Base-by-base conservation (phyloP, 1,140 invertebrate genomes). In the Sweltsa coloradensis region DNA sequence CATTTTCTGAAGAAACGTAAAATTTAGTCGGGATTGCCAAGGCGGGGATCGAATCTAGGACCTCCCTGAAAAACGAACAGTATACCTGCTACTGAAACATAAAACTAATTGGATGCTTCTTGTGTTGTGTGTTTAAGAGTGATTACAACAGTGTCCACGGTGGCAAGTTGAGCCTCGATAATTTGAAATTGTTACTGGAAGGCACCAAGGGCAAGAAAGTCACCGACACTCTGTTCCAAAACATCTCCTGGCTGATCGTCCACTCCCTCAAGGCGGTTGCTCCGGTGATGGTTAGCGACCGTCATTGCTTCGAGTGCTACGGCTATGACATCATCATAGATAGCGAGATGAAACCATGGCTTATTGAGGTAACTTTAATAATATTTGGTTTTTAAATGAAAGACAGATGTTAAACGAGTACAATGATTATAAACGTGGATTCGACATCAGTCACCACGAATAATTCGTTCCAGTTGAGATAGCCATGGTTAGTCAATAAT, bases 91-190 rank as follows among this genome's bases (percentile, higher is more conserved):
- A n/a, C n/a, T n/a, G n/a, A n/a, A n/a, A n/a, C n/a, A n/a, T n/a
- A n/a, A n/a, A n/a, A n/a, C n/a, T n/a, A n/a, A n/a, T n/a, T n/a
- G n/a, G n/a, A n/a, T n/a, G n/a, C n/a, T n/a, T n/a, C n/a, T n/a
- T n/a, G n/a, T n/a, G n/a, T n/a, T n/a, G n/a, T n/a, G n/a, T n/a
- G n/a, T n/a, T n/a, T n/a, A n/a, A 90, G 86, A 86, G 88, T 13
- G 92, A 96, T 59, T 97, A 97, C 57, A 97, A 97, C 63, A 85
- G 78, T 53, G 72, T 94, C 43, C 92, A 97, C 57, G 92, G 93
- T 3, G 92, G 92, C 0, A 97, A 97, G 71, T 80, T 94, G 73
- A 91, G 85, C 40, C 80, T 96, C 3, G 82, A 94, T 58, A 94
- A 95, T 71, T 67, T 97, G 43, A 73, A 86, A 23, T 63, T 95